Conservation (phyloP, 2,113 vertebrate genomes). For the Neogale vison region DNA sequence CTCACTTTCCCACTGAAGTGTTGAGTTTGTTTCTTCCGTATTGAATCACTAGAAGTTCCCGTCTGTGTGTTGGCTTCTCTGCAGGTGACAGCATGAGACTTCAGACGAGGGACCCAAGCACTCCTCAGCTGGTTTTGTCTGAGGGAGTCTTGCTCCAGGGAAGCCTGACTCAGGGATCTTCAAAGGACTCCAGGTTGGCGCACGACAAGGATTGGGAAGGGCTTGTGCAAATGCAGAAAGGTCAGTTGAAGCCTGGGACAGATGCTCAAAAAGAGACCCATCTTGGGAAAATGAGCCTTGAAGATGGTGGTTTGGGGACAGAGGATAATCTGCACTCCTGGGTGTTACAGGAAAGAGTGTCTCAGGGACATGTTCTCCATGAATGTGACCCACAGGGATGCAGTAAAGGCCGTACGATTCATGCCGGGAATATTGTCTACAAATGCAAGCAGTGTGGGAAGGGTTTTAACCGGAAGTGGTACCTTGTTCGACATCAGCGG, state of each 20-base stretch:
- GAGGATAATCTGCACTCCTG: neutral
- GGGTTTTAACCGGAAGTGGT: conserved; percentile 66
- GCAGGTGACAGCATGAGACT: neutral
- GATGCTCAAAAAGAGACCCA: neutral
- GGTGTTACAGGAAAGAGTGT: neutral
- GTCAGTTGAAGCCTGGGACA: neutral
- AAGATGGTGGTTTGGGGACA: neutral
- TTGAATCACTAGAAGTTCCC: neutral
- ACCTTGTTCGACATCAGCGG: conserved; percentile 61
- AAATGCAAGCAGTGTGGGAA: conserved; percentile 70
- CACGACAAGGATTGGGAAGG: neutral
- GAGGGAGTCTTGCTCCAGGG: neutral
- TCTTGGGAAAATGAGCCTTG: neutral
- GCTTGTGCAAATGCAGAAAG: neutral
- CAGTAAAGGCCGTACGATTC: neutral
- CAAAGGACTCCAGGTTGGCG: neutral
- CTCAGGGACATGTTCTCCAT: neutral
- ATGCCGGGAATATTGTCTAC: neutral
- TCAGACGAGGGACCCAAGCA: neutral
- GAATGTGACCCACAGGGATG: neutral
- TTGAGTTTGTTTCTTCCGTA: neutral
- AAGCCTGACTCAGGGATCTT: neutral
- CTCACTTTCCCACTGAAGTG: neutral
- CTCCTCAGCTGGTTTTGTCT: neutral
- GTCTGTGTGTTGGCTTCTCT: neutral